Evolutionary conservation across 2,888 invertebrate species (phyloP), one percentile per base, ranked within the genome.

Genomic region (Biston stratarius): DNA sequence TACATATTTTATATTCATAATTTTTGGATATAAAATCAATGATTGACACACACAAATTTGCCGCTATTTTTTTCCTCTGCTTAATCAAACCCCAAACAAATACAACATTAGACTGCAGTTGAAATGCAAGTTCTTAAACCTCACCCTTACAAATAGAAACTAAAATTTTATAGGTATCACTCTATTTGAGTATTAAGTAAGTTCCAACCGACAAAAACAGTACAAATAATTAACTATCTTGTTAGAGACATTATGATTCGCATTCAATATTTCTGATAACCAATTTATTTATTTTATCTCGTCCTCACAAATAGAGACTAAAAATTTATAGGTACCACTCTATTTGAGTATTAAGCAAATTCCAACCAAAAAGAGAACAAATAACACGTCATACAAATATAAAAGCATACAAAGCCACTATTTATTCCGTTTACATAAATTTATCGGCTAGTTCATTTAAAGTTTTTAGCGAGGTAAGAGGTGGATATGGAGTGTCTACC

Each of bases 401-500:
- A 36, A 52, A 36, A 38, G 38, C 7, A 2, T 0, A 0, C 7
- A n/a, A 15, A 44, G 0, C 9, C 6, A 42, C 7, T 55, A 55
- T 44, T 55, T n/a, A 44, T 44, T 44, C 24, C 15, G 10, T 33
- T 15, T 53, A 7, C 6, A 15, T 0, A 38, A 0, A 9, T 8
- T 9, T 24, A 24, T 34, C n/a, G 7, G 34, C 11, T 12, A 58
- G 48, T 58, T 12, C 7, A 11, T 47, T 7, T 15, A 24, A 12
- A 38, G 0, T 15, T 24, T 36, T 9, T 12, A n/a, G 12, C 14
- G 11, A 48, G 55, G 0, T 14, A n/a, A 36, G 42, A 55, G 12
- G 49, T 49, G 2, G 14, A 15, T n/a, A 84, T 83, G 84, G 74
- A 80, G 59, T 67, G 62, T 5, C 49, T 83, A 60, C 69, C 69